phyloP scores from a whole-genome alignment of 2,888 invertebrate species.

The Hydroisotoma schaefferi region DNA sequence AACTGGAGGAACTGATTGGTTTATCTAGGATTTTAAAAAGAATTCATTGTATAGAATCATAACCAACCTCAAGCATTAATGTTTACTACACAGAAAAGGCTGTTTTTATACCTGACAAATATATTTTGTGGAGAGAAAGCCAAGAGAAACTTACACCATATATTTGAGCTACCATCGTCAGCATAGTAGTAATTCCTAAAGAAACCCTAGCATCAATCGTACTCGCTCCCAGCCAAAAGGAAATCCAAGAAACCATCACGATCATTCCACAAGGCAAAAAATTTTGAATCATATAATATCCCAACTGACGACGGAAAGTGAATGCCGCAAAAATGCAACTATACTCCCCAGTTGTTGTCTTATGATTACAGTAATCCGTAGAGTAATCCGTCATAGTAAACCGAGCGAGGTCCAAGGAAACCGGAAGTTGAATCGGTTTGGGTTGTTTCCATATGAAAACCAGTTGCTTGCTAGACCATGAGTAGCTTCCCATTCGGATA shows the following conservation, averaged over 20 bases:
- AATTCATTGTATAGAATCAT: too few relatives aligned
- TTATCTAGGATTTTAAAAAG: constrained; percentile 52
- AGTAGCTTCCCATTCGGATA: constrained; percentile 9
- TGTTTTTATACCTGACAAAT: background rate
- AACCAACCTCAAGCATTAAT: background rate
- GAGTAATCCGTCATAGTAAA: constrained; percentile 3
- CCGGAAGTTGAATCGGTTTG: constrained; percentile 4
- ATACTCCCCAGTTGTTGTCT: constrained; percentile 13
- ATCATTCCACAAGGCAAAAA: constrained; percentile 18
- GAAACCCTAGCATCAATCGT: constrained; percentile 32
- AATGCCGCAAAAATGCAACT: constrained; percentile 16
- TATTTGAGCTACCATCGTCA: constrained; percentile 22
- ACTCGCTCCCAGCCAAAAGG: constrained; percentile 30
- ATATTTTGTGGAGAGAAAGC: too few relatives aligned
- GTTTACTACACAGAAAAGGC: background rate
- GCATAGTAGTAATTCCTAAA: constrained; percentile 28
- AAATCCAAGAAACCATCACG: constrained; percentile 26
- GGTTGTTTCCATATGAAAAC: constrained; percentile 3
- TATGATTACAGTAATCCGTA: background rate
- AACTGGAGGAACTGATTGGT: constrained; percentile 55
- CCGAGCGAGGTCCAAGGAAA: background rate
- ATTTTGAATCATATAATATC: constrained; percentile 21
- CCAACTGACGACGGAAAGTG: constrained; percentile 16
- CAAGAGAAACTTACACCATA: constrained; percentile 4
- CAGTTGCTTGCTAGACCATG: background rate